Conservation (phyloP, 2,797 vertebrate genomes). For the Acanthopagrus latus region DNA sequence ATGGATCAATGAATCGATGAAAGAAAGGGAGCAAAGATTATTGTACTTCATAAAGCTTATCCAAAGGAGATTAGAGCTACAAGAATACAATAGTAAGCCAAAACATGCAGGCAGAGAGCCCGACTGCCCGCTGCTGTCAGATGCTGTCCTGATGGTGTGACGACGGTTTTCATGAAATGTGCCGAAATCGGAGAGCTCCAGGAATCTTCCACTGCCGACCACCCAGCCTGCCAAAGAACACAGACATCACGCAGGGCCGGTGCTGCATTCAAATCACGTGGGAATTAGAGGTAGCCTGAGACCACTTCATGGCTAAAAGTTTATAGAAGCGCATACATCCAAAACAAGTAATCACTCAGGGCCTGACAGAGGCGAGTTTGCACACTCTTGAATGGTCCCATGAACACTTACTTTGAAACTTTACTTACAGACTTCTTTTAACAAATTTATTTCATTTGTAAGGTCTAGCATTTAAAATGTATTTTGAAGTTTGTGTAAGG, state of each 20-base stretch:
- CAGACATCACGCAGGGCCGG: background rate
- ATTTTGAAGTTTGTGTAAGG: too few relatives aligned
- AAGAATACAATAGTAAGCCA: conserved; percentile 8
- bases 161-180: conserved; percentile 12
- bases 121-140: conserved; percentile 9
- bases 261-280: conserved; percentile 7
- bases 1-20: conserved; percentile 35
- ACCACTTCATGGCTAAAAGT: background rate
- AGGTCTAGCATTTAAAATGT: too few relatives aligned
- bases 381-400: too few relatives aligned
- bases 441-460: too few relatives aligned
- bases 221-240: background rate
- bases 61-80: conserved; percentile 43
- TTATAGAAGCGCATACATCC: too few relatives aligned
- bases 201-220: background rate
- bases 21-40: conserved; percentile 25
- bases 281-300: background rate
- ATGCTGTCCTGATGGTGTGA: background rate
- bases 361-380: too few relatives aligned
- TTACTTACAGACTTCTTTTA: too few relatives aligned
- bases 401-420: too few relatives aligned
- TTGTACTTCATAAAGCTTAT: conserved; percentile 40
- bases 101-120: conserved; percentile 4
- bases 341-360: too few relatives aligned
- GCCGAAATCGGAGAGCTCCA: background rate